Base-by-base conservation (phyloP, 35 echinoderm and acorn worm species). In the Anneissia japonica region DNA sequence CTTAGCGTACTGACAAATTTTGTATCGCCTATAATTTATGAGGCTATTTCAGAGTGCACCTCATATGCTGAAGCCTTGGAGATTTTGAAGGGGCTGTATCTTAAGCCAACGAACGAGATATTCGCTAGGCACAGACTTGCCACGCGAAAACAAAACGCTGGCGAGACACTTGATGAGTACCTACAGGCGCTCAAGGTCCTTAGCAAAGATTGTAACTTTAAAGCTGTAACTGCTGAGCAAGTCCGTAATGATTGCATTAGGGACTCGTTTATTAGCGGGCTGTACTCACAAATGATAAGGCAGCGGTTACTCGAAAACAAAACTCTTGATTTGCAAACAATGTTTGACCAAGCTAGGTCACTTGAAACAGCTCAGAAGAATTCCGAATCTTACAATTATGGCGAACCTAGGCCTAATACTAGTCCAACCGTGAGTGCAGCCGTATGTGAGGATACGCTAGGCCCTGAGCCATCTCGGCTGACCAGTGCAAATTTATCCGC, bases 101-200 rank as follows among this genome's bases (percentile, higher is more conserved):
- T 85, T 29, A 85, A 85, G 74, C 84, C 84, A 85, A 85, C 84
- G 32, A 85, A 75, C 38, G 84, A 85, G 74, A 85, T 85, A 85
- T 85, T 85, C 31, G 84, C 84, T 38, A 85, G 84, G 31, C 56
- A 85, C 35, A 74, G 19, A 34, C 84, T 85, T 14, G 84, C 51
- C 11, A 85, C 84, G 37, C 46, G 56, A 40, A 85, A 37, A 74
- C 73, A 85, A 85, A 73, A 85, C n/a, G 7, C 84, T 40, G 84
- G 56, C 37, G 84, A 85, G 36, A 36, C 84, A 7, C 56, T 85
- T 9, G 84, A 85, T 75, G 84, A 85, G 36, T 85, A 36, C 73
- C 37, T 85, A 30, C 72, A 75, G 30, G 72, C 84, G 13, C 84
- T 85, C 0, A 85, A 85, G 36, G 56, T 75, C 19, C 72, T 85